A percentile compares a stretch with the other conserved stretches of the same genome.
Evolutionary conservation across 2,888 invertebrate species (phyloP).

Genomic region (Ectobius pallidus): DNA sequence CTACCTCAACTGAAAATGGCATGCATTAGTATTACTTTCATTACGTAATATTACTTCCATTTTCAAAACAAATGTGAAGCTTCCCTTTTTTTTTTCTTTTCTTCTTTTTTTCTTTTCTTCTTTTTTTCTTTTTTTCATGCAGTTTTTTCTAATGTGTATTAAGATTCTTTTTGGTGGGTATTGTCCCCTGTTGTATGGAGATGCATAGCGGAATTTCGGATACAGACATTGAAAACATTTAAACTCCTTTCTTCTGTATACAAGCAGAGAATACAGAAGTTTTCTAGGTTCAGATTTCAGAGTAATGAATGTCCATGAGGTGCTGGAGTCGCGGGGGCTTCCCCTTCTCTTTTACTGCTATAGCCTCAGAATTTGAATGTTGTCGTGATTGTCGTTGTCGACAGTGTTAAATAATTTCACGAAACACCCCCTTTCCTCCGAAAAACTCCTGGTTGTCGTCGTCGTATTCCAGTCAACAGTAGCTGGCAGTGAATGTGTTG

Average conservation of each 20-base stretch:
- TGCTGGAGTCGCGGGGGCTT: neutral
- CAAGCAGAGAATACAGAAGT: neutral
- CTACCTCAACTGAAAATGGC: no score
- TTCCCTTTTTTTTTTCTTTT: no score
- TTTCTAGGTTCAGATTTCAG: neutral
- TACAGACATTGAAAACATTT: neutral
- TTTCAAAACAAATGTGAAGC: no score
- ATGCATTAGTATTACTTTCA: no score
- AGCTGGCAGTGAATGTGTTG: slow-evolving; percentile 14
- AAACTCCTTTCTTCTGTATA: neutral
- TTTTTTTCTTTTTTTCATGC: no score
- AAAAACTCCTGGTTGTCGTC: neutral
- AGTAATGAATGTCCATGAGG: slow-evolving; percentile 20
- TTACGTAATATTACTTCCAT: no score
- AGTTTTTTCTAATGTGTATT: no score
- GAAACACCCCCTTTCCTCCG: slow-evolving; percentile 12
- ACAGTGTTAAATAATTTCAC: slow-evolving; percentile 28
- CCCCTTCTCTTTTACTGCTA: slow-evolving; percentile 8
- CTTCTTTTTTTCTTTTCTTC: no score
- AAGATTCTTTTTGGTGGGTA: no score
- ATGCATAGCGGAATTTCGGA: neutral
- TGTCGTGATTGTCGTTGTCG: slow-evolving; percentile 2
- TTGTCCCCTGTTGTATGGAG: neutral
- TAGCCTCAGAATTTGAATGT: slow-evolving; percentile 16
- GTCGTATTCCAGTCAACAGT: slow-evolving; percentile 1